Conservation (phyloP, 2,888 invertebrate genomes). For the Drosophila rubida region DNA sequence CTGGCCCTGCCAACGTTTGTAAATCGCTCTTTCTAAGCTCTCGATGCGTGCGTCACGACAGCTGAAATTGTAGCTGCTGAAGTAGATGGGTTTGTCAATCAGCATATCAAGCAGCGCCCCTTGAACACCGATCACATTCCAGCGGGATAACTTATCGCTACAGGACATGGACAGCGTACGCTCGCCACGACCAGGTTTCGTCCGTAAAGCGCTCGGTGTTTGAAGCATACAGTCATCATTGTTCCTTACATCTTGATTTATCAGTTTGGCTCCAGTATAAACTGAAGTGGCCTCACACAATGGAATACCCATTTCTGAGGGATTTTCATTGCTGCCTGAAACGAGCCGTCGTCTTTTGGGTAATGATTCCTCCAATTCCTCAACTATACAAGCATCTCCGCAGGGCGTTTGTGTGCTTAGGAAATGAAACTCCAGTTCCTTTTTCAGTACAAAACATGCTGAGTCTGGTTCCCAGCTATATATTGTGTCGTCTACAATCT, state of each 20-base stretch:
- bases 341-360: slow-evolving; percentile 54
- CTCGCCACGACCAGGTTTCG: slow-evolving; percentile 96
- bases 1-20: slow-evolving; percentile 82
- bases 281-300: slow-evolving; percentile 34
- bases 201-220: slow-evolving; percentile 89
- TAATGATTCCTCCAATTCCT: background rate
- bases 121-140: slow-evolving; percentile 94
- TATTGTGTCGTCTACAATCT: slow-evolving; percentile 64
- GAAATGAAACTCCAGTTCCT: slow-evolving; percentile 90
- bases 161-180: slow-evolving; percentile 95
- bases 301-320: background rate
- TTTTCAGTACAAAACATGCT: slow-evolving; percentile 86
- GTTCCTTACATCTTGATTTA: slow-evolving; percentile 68
- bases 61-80: slow-evolving; percentile 90
- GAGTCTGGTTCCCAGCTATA: slow-evolving; percentile 79
- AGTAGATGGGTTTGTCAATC: slow-evolving; percentile 88
- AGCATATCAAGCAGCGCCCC: slow-evolving; percentile 91
- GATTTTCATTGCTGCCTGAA: background rate
- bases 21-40: slow-evolving; percentile 87
- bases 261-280: slow-evolving; percentile 95
- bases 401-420: slow-evolving; percentile 95
- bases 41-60: slow-evolving; percentile 87
- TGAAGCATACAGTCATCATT: slow-evolving; percentile 87
- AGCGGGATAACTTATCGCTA: slow-evolving; percentile 96
- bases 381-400: slow-evolving; percentile 95